Evolutionary conservation across 1,140 invertebrate species (phyloP).

Genomic region (Anadara kagoshimensis): DNA sequence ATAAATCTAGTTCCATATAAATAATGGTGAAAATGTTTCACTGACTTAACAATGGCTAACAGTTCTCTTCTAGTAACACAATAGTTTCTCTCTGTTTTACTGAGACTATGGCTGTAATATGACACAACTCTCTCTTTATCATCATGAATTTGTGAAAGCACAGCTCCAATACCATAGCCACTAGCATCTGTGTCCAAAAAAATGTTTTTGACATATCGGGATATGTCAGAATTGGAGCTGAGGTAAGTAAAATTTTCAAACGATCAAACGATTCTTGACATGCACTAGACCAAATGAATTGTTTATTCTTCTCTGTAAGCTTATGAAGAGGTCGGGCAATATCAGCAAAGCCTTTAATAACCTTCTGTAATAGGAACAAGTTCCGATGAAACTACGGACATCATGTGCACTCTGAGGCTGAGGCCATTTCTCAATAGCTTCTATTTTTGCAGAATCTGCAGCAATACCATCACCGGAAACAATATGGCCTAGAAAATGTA

Average conservation of each 20-base stretch:
- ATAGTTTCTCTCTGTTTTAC: too few species aligned
- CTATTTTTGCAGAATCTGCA: slow-evolving; percentile 20
- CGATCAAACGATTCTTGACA: background rate
- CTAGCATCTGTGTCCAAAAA: slow-evolving; percentile 38
- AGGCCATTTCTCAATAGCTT: slow-evolving; percentile 26
- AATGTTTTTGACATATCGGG: slow-evolving; percentile 58
- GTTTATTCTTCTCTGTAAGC: slow-evolving; percentile 6
- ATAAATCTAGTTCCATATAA: too few species aligned
- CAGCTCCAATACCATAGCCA: slow-evolving; percentile 15
- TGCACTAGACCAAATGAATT: slow-evolving; percentile 2
- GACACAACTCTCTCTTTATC: too few species aligned
- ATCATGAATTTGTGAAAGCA: too few species aligned
- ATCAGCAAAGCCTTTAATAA: slow-evolving; percentile 21
- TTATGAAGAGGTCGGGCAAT: slow-evolving; percentile 4
- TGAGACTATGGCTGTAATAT: too few species aligned
- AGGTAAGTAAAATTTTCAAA: background rate
- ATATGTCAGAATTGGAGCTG: slow-evolving; percentile 1
- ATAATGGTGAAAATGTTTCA: too few species aligned
- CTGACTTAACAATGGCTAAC: too few species aligned
- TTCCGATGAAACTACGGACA: slow-evolving; percentile 14
- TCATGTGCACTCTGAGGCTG: slow-evolving; percentile 22
- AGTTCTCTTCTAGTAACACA: too few species aligned
- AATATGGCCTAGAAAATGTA: slow-evolving; percentile 39
- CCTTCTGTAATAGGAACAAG: slow-evolving; percentile 15
- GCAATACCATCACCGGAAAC: slow-evolving; percentile 23